phyloP scores from a whole-genome alignment of 1,140 invertebrate species.

The Pseudomyrmex concolor region DNA sequence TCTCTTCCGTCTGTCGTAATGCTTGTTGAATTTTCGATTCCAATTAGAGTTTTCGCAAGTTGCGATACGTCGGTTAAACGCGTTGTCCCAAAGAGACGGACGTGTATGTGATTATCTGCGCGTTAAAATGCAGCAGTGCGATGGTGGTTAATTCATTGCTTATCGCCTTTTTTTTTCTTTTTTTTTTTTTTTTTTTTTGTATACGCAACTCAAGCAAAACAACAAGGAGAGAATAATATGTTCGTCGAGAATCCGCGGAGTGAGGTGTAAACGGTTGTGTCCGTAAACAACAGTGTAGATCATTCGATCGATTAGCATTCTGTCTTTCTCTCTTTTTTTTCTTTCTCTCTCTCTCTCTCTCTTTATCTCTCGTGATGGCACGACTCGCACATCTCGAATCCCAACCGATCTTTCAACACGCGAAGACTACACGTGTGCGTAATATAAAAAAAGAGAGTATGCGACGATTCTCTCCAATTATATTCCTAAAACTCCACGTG shows the following conservation, averaged over 20 bases:
- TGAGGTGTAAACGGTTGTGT: slow-evolving; percentile 29
- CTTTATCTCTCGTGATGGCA: slow-evolving; percentile 8
- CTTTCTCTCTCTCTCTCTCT: background rate
- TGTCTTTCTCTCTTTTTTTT: background rate
- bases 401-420: slow-evolving; percentile 40
- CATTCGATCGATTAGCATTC: slow-evolving; percentile 48
- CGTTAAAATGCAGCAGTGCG: slow-evolving; percentile 50
- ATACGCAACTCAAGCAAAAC: slow-evolving; percentile 25
- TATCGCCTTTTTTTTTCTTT: slow-evolving; percentile 12
- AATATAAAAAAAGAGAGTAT: slow-evolving; percentile 5
- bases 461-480: slow-evolving; percentile 54
- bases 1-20: background rate
- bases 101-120: slow-evolving; percentile 34
- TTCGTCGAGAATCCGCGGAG: slow-evolving; percentile 11
- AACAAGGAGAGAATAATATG: slow-evolving; percentile 51
- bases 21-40: slow-evolving; percentile 19
- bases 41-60: slow-evolving; percentile 40
- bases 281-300: slow-evolving; percentile 46
- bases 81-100: slow-evolving; percentile 15
- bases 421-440: background rate
- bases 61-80: slow-evolving; percentile 26
- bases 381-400: slow-evolving; percentile 28
- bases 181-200: slow-evolving; percentile 7
- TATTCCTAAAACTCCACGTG: slow-evolving; percentile 41
- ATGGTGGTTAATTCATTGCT: slow-evolving; percentile 42